Conservation (phyloP, 2,888 invertebrate species). For the Diplazon laetatorius region DNA sequence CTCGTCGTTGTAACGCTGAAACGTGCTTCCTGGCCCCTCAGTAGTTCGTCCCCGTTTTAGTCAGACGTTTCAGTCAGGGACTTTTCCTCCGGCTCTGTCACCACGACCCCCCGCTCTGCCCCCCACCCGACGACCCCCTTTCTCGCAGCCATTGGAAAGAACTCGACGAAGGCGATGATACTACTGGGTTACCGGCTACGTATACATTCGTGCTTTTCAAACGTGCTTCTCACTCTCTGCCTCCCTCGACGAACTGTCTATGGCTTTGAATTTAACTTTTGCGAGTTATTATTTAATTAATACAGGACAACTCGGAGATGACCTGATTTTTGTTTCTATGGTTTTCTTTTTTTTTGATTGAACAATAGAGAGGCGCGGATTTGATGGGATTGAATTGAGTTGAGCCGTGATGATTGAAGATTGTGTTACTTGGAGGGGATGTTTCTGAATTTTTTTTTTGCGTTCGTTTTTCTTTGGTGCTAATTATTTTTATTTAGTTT, state of each 20-base stretch:
- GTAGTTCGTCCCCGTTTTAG: slow-evolving; percentile 62
- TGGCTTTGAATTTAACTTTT: slow-evolving; percentile 4
- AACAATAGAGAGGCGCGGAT: background rate
- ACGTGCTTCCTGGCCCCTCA: slow-evolving; percentile 37
- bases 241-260: slow-evolving; percentile 14
- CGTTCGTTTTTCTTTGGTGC: too few relatives aligned
- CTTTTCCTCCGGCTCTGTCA: slow-evolving; percentile 40
- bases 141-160: slow-evolving; percentile 5
- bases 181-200: slow-evolving; percentile 2
- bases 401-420: background rate
- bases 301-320: slow-evolving; percentile 12
- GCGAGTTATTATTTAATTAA: slow-evolving; percentile 11
- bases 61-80: slow-evolving; percentile 43
- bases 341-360: background rate
- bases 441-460: background rate
- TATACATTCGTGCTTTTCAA: background rate
- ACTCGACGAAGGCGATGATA: background rate
- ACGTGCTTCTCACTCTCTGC: background rate
- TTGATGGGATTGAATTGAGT: slow-evolving; percentile 1
- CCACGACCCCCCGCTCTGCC: too few relatives aligned
- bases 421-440: background rate
- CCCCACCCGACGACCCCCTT: too few relatives aligned
- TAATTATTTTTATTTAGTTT: too few relatives aligned
- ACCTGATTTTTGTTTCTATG: background rate
- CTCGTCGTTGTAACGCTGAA: slow-evolving; percentile 34